A percentile compares a stretch with the other conserved stretches of the same genome.
phyloP scores from a whole-genome alignment of 2,113 vertebrate species.

The Dasyornis broadbenti region DNA sequence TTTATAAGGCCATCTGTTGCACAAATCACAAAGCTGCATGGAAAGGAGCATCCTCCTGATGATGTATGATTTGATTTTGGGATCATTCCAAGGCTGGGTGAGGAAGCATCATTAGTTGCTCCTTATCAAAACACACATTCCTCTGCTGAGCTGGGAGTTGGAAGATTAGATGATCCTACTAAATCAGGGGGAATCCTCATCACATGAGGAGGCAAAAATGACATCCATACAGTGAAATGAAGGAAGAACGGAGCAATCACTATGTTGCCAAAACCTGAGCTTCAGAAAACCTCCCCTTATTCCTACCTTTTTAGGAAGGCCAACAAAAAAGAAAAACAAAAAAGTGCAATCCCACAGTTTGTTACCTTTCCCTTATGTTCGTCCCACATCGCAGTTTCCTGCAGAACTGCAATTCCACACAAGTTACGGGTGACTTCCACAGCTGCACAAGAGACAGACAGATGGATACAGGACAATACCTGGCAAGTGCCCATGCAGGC shows the following conservation, averaged over 20 bases:
- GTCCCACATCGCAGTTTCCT: background rate
- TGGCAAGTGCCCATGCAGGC: background rate
- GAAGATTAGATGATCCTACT: background rate
- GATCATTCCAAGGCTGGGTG: accelerated
- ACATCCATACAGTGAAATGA: background rate
- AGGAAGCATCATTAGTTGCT: background rate
- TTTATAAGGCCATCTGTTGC: background rate
- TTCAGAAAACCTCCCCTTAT: background rate
- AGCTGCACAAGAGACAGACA: background rate
- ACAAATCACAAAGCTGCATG: accelerated
- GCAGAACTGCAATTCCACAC: background rate
- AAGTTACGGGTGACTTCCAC: background rate
- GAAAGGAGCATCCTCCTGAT: background rate
- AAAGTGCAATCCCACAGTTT: accelerated
- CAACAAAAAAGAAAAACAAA: background rate
- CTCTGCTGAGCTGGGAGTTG: background rate
- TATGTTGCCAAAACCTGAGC: background rate
- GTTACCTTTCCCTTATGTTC: background rate
- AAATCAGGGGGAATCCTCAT: background rate
- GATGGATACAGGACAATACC: background rate
- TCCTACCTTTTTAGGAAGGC: background rate
- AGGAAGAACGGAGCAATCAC: background rate
- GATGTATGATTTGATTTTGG: background rate
- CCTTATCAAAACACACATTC: background rate
- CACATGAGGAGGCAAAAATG: background rate